Evolutionary conservation across 2,797 vertebrate genomes (phyloP).

Genomic region (Chromobotia macracanthus): DNA sequence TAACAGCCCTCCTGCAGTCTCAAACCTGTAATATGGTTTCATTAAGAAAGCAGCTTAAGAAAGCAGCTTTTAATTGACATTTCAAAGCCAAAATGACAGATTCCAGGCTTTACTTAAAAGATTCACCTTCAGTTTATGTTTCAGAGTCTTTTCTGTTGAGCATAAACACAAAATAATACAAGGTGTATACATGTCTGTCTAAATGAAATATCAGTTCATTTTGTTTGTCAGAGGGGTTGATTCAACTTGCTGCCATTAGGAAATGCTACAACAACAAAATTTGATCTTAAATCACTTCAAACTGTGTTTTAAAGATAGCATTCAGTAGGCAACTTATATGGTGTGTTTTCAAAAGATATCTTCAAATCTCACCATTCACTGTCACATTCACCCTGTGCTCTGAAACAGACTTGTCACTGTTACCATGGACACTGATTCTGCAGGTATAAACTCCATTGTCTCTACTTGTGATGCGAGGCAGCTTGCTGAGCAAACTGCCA

Average conservation of each 20-base stretch:
- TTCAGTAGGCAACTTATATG: background rate
- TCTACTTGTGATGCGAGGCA: conserved; percentile 61
- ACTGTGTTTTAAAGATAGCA: background rate
- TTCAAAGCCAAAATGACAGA: background rate
- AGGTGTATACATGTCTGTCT: too few species aligned
- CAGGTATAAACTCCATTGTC: conserved; percentile 73
- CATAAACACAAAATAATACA: too few species aligned
- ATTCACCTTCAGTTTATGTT: too few species aligned
- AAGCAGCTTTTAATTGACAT: too few species aligned
- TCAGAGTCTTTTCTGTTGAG: too few species aligned
- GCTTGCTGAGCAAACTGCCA: conserved; percentile 67
- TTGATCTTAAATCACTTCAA: too few species aligned
- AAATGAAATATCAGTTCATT: too few species aligned
- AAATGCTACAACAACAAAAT: too few species aligned
- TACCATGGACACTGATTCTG: conserved; percentile 56
- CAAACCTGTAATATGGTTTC: conserved; percentile 12
- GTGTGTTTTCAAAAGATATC: background rate
- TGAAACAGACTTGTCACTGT: conserved; percentile 49
- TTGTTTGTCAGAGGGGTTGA: too few species aligned
- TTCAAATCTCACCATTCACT: conserved; percentile 67
- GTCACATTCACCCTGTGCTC: conserved; percentile 64
- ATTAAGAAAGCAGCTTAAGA: background rate
- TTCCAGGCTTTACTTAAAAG: background rate
- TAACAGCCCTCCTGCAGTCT: background rate
- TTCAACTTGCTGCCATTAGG: too few species aligned